These are phyloP conservation scores for Nemapogon koenigi DNA, from an alignment of 2,888 invertebrate species.

Conservation along the genomic window DNA sequence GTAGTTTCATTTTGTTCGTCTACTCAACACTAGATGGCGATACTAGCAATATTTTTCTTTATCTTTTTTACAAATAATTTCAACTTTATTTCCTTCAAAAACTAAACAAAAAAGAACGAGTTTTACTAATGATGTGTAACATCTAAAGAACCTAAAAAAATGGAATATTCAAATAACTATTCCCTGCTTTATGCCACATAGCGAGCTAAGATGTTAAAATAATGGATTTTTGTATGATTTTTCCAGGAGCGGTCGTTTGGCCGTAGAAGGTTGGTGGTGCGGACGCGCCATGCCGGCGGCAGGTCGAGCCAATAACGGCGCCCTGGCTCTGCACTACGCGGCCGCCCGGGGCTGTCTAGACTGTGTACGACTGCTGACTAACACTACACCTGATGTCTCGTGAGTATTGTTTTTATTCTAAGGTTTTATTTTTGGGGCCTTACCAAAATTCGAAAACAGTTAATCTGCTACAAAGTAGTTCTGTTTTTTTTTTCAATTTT, in stretches of 20 bases:
- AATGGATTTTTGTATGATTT: constrained; percentile 32
- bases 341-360: constrained; percentile 86
- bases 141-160: no score
- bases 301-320: constrained; percentile 66
- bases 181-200: no score
- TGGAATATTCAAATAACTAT: no score
- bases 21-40: constrained; percentile 24
- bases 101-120: no score
- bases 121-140: no score
- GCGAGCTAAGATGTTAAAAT: no score
- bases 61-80: background rate
- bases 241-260: constrained; percentile 46
- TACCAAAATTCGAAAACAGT: no score
- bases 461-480: no score
- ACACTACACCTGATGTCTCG: constrained; percentile 81
- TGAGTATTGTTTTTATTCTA: constrained; percentile 45
- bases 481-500: no score
- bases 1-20: constrained; percentile 18
- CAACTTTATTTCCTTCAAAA: background rate
- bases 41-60: constrained; percentile 1
- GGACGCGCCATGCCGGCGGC: constrained; percentile 41
- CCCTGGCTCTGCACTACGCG: constrained; percentile 86
- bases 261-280: constrained; percentile 58
- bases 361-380: constrained; percentile 81
- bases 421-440: no score